Conservation (phyloP, 2,888 invertebrate species). For the Watsonalla binaria region DNA sequence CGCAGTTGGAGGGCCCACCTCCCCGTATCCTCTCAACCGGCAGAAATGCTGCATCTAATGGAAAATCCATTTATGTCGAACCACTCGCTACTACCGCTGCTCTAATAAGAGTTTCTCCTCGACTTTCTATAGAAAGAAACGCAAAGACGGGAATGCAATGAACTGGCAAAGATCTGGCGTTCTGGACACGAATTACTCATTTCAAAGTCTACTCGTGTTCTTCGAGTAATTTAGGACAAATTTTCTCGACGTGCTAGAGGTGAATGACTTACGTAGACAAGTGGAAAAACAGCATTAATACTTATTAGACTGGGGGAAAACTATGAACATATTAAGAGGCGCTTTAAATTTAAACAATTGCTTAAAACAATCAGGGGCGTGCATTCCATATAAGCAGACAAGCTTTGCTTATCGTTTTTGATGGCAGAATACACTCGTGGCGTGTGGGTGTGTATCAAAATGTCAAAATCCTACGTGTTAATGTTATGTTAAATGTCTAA, state of each 20-base stretch:
- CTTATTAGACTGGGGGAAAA: background rate
- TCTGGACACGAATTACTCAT: conserved; percentile 13
- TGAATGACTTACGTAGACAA: background rate
- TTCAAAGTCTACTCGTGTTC: conserved; percentile 14
- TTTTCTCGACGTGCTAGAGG: conserved; percentile 7
- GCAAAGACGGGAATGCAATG: conserved; percentile 17
- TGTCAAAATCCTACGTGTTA: no score
- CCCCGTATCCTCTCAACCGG: conserved; percentile 30
- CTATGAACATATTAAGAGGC: no score
- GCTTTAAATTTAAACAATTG: no score
- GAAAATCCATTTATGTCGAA: conserved; percentile 54
- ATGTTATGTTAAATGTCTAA: no score
- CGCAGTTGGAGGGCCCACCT: conserved; percentile 17
- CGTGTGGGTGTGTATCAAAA: no score
- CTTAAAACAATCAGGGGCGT: no score
- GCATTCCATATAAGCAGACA: no score
- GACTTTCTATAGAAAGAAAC: conserved; percentile 20
- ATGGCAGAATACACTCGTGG: no score
- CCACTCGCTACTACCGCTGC: conserved; percentile 26
- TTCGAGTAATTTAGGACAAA: conserved; percentile 11
- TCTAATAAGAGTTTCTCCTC: conserved; percentile 29
- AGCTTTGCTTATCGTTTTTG: no score
- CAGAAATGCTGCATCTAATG: conserved; percentile 41
- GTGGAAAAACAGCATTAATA: background rate
- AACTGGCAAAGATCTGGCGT: conserved; percentile 18